These are phyloP conservation scores for Ridgeia piscesae DNA, from an alignment of 1,140 invertebrate species.

Conservation along the genomic window DNA sequence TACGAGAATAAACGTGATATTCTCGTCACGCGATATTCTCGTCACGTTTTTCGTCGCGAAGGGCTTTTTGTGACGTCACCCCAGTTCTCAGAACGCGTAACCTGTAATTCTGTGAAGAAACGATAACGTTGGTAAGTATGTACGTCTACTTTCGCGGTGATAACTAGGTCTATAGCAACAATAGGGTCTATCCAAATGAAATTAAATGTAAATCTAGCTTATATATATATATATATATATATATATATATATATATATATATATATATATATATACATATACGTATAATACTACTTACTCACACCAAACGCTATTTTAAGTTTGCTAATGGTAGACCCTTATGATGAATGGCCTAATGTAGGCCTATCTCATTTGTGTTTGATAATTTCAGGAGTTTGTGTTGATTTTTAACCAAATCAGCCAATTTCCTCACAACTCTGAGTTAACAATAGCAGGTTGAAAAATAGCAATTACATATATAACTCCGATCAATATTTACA, in stretches of 20 bases:
- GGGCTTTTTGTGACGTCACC: background rate
- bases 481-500: background rate
- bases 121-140: background rate
- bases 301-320: too few species aligned
- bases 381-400: background rate
- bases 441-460: too few species aligned
- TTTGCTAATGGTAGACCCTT: too few species aligned
- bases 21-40: background rate
- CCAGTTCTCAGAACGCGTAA: background rate
- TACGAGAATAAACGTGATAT: too few species aligned
- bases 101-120: background rate
- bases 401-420: too few species aligned
- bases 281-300: too few species aligned
- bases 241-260: too few species aligned
- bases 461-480: background rate
- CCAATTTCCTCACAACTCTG: too few species aligned
- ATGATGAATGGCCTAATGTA: background rate
- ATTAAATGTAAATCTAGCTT: background rate
- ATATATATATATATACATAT: too few species aligned
- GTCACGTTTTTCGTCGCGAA: background rate
- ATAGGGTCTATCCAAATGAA: background rate
- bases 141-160: background rate
- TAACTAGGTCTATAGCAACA: too few species aligned
- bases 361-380: background rate
- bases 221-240: background rate